These are phyloP conservation scores for Melieria omissa DNA, from an alignment of 2,888 invertebrate species.

Conservation along the genomic window DNA sequence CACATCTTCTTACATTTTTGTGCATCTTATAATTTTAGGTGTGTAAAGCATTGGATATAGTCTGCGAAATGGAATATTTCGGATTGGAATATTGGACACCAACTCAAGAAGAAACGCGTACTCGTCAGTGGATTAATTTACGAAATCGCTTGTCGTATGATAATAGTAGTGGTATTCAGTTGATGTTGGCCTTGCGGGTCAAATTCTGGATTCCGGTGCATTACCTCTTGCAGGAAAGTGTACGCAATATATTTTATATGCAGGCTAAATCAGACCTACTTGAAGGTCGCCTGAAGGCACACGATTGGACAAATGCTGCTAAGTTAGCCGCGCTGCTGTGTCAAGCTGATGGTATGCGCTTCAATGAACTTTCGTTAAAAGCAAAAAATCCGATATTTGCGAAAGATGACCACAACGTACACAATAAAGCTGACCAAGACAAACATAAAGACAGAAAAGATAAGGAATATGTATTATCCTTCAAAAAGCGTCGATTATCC, in stretches of 20 bases:
- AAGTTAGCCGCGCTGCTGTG: conserved; percentile 82
- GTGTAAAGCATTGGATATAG: conserved; percentile 83
- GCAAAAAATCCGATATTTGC: conserved; percentile 62
- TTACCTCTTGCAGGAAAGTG: conserved; percentile 84
- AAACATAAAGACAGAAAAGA: conserved; percentile 58
- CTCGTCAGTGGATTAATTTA: conserved; percentile 87
- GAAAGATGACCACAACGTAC: conserved; percentile 42
- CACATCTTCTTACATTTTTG: too few relatives aligned
- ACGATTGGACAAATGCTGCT: conserved; percentile 76
- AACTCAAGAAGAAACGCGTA: conserved; percentile 72
- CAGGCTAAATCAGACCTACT: conserved; percentile 82
- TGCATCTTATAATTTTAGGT: conserved; percentile 70
- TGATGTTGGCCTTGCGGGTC: conserved; percentile 69
- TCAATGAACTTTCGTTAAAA: conserved; percentile 58
- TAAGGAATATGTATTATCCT: conserved; percentile 61
- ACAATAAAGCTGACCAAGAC: conserved; percentile 25
- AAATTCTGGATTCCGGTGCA: conserved; percentile 95
- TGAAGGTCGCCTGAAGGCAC: conserved; percentile 78
- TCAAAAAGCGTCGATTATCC: conserved; percentile 65
- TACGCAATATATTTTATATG: conserved; percentile 85
- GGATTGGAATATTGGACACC: conserved; percentile 75
- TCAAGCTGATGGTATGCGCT: conserved; percentile 68
- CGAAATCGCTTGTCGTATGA: conserved; percentile 72
- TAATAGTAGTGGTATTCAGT: conserved; percentile 59
- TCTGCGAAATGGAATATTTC: conserved; percentile 89